Evolutionary conservation across 30 jellyfish, hydroid and myxozoan genomes (phyloP).

Genomic region (Turritopsis dohrnii): DNA sequence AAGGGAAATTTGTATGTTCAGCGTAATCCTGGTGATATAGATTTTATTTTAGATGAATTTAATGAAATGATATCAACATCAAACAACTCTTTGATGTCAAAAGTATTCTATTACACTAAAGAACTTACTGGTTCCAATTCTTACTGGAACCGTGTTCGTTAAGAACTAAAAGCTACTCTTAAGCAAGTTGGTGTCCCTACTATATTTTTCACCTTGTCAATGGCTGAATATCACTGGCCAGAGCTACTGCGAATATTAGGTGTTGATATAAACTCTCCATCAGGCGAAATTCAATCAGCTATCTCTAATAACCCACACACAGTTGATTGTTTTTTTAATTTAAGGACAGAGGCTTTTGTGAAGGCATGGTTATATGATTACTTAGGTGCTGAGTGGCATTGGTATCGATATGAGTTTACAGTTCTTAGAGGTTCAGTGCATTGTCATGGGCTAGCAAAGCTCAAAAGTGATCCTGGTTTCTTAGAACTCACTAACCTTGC

Average conservation of each 20-base stretch:
- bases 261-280: too few species aligned
- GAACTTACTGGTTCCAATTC: constrained; percentile 38
- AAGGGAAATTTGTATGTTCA: constrained; percentile 26
- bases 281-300: too few species aligned
- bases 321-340: constrained; percentile 36
- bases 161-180: constrained; percentile 25
- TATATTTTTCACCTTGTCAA: constrained; percentile 25
- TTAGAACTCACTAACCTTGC: too few species aligned
- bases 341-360: constrained; percentile 39
- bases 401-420: too few species aligned
- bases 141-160: constrained; percentile 29
- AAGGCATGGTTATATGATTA: constrained; percentile 39
- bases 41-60: constrained; percentile 27
- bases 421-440: too few species aligned
- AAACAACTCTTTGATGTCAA: constrained; percentile 24
- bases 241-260: too few species aligned
- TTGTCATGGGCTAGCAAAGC: too few species aligned
- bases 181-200: constrained; percentile 44
- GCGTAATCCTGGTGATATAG: constrained; percentile 27
- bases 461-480: too few species aligned
- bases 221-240: too few species aligned
- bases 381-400: constrained; percentile 57
- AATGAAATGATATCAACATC: constrained; percentile 30
- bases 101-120: constrained; percentile 35
- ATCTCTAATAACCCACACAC: too few species aligned